Percentiles rank a stretch among this genome's conserved stretches.
Conservation (phyloP, 2,113 vertebrate genomes). For the Colinus virginianus region DNA sequence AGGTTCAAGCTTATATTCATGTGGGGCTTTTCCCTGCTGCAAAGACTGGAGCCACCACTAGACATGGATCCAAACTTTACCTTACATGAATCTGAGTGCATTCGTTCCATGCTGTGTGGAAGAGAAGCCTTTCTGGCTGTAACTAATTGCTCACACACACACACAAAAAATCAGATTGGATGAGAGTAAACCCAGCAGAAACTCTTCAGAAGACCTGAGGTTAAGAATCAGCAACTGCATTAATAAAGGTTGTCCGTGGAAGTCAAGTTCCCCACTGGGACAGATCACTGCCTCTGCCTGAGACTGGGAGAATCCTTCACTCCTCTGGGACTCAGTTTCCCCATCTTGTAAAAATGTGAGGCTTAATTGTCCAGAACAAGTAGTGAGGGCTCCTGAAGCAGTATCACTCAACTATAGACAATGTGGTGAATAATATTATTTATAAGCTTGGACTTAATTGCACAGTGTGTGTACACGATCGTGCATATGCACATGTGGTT, state of each 20-base stretch:
- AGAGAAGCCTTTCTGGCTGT: background rate
- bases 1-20: background rate
- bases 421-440: conserved; percentile 1
- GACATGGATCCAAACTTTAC: background rate
- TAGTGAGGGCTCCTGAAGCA: background rate
- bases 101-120: background rate
- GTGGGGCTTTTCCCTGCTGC: background rate
- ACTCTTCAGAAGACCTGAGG: background rate
- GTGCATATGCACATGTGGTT: conserved; percentile 58
- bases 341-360: background rate
- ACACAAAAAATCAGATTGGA: background rate
- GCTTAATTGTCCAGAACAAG: background rate
- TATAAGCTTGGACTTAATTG: conserved; percentile 43
- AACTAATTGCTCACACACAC: background rate
- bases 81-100: background rate
- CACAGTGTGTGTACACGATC: background rate
- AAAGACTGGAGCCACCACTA: background rate
- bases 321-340: conserved; percentile 6
- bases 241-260: background rate
- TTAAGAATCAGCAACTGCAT: background rate
- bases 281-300: background rate
- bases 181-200: background rate
- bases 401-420: background rate
- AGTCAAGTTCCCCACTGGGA: background rate
- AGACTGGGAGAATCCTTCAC: background rate